Base-by-base conservation (phyloP, 2,888 invertebrate genomes). In the Ennomos quercinarius region DNA sequence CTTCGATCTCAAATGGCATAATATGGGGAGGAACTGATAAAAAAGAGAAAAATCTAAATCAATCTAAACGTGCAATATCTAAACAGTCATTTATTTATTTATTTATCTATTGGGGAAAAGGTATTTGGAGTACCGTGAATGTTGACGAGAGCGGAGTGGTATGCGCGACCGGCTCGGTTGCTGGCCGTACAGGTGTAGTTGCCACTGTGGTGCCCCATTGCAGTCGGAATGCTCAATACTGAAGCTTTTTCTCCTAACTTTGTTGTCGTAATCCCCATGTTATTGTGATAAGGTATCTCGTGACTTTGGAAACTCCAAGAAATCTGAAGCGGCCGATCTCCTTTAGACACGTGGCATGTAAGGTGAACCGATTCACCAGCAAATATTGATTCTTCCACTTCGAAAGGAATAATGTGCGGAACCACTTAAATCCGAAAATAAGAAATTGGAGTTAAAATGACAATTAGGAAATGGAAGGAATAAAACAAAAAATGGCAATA, bases 241-340 rank as follows among this genome's bases (percentile, higher is more conserved):
- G 93, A 94, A 63, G 93, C 93, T 74, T 93, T 91, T 66, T 92
- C 89, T 68, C 93, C 93, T 77, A 94, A 82, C 77, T 92, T 93
- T 57, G 92, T 93, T 8, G 93, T 93, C 37, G 90, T 92, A 66
- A 94, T 87, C 61, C 93, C 93, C 86, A 87, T 87, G 70, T 86
- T 91, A 77, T 89, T 88, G 69, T 89, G 89, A 80, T 86, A 93
- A 73, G 93, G 90, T 80, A 95, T 94, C 60, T 94, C 93, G 64
- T 92, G 87, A 75, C 94, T 95, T 79, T 95, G 95, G 80, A 95
- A 94, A 73, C 90, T 93, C 96, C 96, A 96, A 47, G 91, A 88
- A 71, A 96, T 95, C 76, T 94, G 94, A 70, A 96, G 89, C 45
- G 96, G 96, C 52, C 94, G 87, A 85, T 96, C 96, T 66, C 96